Evolutionary conservation across 2,888 invertebrate species (phyloP), one percentile per base, ranked within the genome.

Genomic region (Hydrotaea diabolus): DNA sequence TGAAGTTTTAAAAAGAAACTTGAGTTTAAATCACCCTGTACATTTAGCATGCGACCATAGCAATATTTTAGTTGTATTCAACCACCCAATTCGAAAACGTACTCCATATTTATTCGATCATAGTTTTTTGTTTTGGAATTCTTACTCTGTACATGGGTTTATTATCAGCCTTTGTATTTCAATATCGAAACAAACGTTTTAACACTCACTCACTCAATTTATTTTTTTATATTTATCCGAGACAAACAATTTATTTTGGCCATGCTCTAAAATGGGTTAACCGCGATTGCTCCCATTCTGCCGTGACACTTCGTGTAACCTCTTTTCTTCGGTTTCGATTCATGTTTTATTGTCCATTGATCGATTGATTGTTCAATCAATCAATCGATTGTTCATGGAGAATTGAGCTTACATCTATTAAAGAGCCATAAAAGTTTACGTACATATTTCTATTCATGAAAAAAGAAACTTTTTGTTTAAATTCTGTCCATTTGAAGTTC

Each of bases 191-290:
- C n/a, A n/a, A n/a, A n/a, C n/a, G n/a, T n/a, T 31, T 31, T 31
- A 2, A 31, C 31, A 31, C 31, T n/a, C n/a, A n/a, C 3, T 31
- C 31, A 2, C 2, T 31, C 31, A 31, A 4, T 31, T 31, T 31
- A 31, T 31, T 31, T 31, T 31, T 49, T 49, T 69, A 49, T 69
- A 43, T 39, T 3, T 39, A 39, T 13, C 3, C 7, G 53, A 64
- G n/a, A n/a, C n/a, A n/a, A n/a, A n/a, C n/a, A 79, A 21, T 74
- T 21, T 64, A 4, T 8, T 39, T 49, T 5, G 5, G 55, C 8
- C 7, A 55, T 2, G 19, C 19, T 53, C 17, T 31, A 4, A 62
- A 46, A 59, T 74, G 75, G 62, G 62, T 75, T 75, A 75, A 62
- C 19, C 43, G 8, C 8, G 19, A 2, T 31, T 31, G 31, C 31